Conservation (phyloP, 37 sponge, comb jelly and placozoan genomes). For the Geodia barretti region DNA sequence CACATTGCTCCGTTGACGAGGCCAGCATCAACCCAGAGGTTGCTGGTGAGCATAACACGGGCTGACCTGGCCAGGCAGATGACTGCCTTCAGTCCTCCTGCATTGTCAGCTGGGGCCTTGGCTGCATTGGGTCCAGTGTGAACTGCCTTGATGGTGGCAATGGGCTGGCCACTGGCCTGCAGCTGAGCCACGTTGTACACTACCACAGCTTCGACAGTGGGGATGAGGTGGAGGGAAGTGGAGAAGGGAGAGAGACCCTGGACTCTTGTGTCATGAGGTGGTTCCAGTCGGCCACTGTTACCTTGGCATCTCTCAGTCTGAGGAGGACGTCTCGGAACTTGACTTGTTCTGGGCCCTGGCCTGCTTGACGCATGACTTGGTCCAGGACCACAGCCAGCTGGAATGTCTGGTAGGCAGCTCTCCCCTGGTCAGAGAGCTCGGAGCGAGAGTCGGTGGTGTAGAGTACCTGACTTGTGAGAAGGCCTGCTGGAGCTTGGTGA, state of each 20-base stretch:
- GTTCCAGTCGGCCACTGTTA: slow-evolving; percentile 41
- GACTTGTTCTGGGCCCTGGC: slow-evolving; percentile 18
- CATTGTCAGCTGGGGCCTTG: slow-evolving; percentile 54
- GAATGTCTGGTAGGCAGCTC: too few relatives aligned
- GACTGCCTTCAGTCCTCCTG: slow-evolving; percentile 48
- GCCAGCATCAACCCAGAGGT: too few relatives aligned
- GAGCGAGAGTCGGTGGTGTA: too few relatives aligned
- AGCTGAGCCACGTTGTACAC: slow-evolving; percentile 31
- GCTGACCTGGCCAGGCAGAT: too few relatives aligned
- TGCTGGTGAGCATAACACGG: too few relatives aligned
- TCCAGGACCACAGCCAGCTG: too few relatives aligned
- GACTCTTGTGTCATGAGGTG: slow-evolving; percentile 16
- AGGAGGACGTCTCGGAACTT: slow-evolving; percentile 30
- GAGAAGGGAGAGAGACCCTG: slow-evolving; percentile 2
- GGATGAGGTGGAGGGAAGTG: slow-evolving; percentile 19
- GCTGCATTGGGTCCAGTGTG: slow-evolving; percentile 50
- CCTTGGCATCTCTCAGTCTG: slow-evolving; percentile 30
- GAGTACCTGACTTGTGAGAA: too few relatives aligned
- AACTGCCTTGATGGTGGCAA: slow-evolving; percentile 56
- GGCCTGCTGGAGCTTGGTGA: slow-evolving; percentile 27
- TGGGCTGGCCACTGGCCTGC: slow-evolving; percentile 17
- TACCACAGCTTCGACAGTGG: slow-evolving; percentile 25
- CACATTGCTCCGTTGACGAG: too few relatives aligned
- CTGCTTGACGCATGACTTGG: slow-evolving; percentile 42
- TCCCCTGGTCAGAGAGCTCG: too few relatives aligned